Base-by-base conservation (phyloP, 1,140 invertebrate species). In the Epicauta chinensis region DNA sequence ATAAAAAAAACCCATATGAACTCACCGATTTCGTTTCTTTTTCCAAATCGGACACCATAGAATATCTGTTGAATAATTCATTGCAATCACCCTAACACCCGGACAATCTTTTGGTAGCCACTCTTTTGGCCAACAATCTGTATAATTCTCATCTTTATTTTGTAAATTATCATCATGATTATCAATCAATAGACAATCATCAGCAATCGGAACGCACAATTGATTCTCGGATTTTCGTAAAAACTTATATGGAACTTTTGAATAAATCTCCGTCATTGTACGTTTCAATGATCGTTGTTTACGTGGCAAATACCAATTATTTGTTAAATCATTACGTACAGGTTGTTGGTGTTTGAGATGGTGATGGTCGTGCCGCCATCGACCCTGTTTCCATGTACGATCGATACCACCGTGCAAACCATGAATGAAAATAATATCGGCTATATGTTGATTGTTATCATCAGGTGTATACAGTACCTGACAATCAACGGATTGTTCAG, bases 41-140 rank as follows among this genome's bases (percentile, higher is more conserved):
- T 82, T 72, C 82, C 83, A 85, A 14, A 85, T 61, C 0, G 83
- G 82, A 43, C 81, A 71, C 83, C 83, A 85, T 5, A 85, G 63
- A 2, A 76, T 79, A 57, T 84, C 82, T 1, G 83, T 85, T 0
- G 82, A 82, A 57, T 85, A 86, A 65, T 81, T 85, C 0, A 86
- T 63, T n/a, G 81, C 78, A 14, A 85, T 81, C 0, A 85, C 77
- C 36, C 83, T 73, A 0, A 78, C 80, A 0, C 76, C 76, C 0
- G 83, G 83, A 68, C 78, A 82, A 58, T 86, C 83, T 16, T 76
- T 59, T 0, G 78, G 79, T 10, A 86, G 62, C 83, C 83, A 86
- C 60, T 86, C 83, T 14, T 73, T 70, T 0, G 83, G 83, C 83
- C 83, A 86, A 56, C 83, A 85, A 5, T 72, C 66, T 1, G 82